Percentiles rank a stretch among this genome's conserved stretches.
phyloP scores from a whole-genome alignment of 1,140 invertebrate species.

The Aphidius ervi region DNA sequence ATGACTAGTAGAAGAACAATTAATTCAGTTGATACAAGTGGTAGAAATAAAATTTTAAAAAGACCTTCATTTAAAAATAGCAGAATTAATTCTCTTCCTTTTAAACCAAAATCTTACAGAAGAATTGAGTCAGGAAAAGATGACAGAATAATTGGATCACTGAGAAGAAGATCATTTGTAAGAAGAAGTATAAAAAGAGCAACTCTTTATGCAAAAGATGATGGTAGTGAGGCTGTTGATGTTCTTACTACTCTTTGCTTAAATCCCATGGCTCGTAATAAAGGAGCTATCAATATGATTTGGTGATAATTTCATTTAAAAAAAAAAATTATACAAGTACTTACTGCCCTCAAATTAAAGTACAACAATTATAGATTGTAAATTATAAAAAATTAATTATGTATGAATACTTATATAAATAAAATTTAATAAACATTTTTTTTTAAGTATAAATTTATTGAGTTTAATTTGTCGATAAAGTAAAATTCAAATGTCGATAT shows the following conservation, averaged over 20 bases:
- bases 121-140: neutral
- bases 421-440: no score
- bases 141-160: neutral
- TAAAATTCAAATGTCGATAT: no score
- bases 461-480: no score
- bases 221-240: slow-evolving; percentile 42
- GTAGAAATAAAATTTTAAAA: neutral
- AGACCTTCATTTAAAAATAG: slow-evolving; percentile 11
- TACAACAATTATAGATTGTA: no score
- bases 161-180: slow-evolving; percentile 20
- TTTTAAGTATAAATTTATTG: no score
- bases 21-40: neutral
- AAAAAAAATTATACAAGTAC: neutral
- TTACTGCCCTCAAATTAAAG: no score
- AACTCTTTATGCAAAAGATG: slow-evolving; percentile 48
- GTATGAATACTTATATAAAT: no score
- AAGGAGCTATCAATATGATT: slow-evolving; percentile 45
- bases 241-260: slow-evolving; percentile 45
- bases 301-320: slow-evolving; percentile 34
- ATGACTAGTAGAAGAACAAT: neutral
- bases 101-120: slow-evolving; percentile 29
- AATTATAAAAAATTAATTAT: no score
- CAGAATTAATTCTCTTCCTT: no score
- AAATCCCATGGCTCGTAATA: slow-evolving; percentile 45
- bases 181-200: slow-evolving; percentile 35